Base-by-base conservation (phyloP, 2,113 vertebrate species). In the Oryzias melastigma region DNA sequence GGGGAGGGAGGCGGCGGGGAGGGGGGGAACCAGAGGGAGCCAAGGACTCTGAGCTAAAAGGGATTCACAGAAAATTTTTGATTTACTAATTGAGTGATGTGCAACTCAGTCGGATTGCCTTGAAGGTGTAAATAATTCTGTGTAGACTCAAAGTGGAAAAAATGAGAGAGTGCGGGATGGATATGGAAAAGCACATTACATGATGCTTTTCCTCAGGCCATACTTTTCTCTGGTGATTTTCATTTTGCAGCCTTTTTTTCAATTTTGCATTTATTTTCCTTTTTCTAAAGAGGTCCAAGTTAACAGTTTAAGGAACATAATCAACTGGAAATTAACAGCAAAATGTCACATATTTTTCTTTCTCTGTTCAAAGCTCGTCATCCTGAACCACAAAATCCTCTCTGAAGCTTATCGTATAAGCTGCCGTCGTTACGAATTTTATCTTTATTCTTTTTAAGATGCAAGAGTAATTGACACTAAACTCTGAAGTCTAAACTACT, bases 31-130 rank as follows among this genome's bases (percentile, higher is more conserved):
- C 92, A 88, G 91, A 92, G 91, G 90, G 88, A 91, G 89, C 93
- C 92, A 94, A 94, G 93, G 93, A 94, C 92, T 95, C 92, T 91
- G 90, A 91, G 90, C 93, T 95, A 96, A 97, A 97, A 96, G 95
- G 94, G 93, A 98, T 96, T 98, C 95, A 96, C 94, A 95, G 94
- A 95, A 91, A 83, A 95, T 95, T 96, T 97, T 94, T 95, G 95
- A 98, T 98, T 97, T 94, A 93, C 94, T 98, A 98, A 98, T 98
- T 98, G 95, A 96, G 95, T 95, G 95, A 98, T 95, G 94, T 94
- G 92, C 91, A 93, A 94, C 95, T 96, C 94, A 95, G 93, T 94
- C 91, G 73, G 94, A 90, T 91, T 94, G 93, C 94, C 93, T 95
- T 94, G 92, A 94, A 96, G 94, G 94, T 96, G 94, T 97, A 96